Base-by-base conservation (phyloP, 2,113 vertebrate species). In the Maccullochella peelii region DNA sequence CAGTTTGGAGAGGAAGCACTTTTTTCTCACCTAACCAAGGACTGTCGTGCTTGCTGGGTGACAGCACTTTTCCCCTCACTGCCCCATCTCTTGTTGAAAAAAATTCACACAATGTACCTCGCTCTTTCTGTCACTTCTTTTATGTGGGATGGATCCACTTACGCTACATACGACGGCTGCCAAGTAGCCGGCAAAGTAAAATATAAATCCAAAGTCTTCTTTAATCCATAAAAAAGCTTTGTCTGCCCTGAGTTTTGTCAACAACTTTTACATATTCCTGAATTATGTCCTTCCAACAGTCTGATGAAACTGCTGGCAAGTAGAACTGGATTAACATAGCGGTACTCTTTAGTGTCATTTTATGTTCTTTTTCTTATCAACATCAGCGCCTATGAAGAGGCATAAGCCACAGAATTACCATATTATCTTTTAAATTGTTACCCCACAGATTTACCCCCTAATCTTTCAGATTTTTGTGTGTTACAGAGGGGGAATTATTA, bases 301-400 rank as follows among this genome's bases (percentile, higher is more conserved):
- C 62, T 79, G 74, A 84, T 86, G 74, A 77, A 83, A 76, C 44
- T 30, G 58, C 52, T 81, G 77, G 67, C 67, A 90, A 80, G 68
- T 58, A 10, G 4, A 40, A 65, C 5, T 49, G 36, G 38, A 66
- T 77, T 80, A 77, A 47, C 77, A 68, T 18, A 49, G 52, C 15
- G 21, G 7, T 70, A 16, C 42, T n/a, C 49, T 73, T 62, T 36
- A 52, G 21, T 63, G 42, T 86, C 23, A 59, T 54, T 77, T 77
- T 66, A 50, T 61, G 36, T 68, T 69, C 14, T 50, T 54, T 58
- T 36, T 27, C 38, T 27, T n/a, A 58, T 82, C 50, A 76, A 33
- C 54, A 27, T 49, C 2, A 58, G 25, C n/a, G 27, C 3, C 21
- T 36, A 20, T 30, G 49, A 36, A 30, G 20, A 74, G 42, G 58